These are phyloP conservation scores for Periplaneta americana DNA, from an alignment of 1,140 invertebrate genomes.

Conservation along the genomic window DNA sequence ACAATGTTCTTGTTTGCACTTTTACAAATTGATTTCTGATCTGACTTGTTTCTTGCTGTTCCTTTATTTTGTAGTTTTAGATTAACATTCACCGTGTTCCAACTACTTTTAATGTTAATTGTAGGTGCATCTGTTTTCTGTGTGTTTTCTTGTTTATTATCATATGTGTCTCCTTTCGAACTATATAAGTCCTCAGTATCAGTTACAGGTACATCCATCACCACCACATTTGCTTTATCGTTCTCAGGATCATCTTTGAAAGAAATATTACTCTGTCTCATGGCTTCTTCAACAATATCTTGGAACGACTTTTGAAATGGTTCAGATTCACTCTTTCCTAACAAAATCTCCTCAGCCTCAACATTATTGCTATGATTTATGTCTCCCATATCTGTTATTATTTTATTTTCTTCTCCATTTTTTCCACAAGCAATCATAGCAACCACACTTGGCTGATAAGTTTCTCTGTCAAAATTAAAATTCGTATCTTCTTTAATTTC, in stretches of 20 bases:
- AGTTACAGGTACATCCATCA: neutral
- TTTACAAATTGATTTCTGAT: neutral
- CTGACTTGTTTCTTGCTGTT: neutral
- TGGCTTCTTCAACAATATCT: slow-evolving; percentile 10
- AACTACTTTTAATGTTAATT: neutral
- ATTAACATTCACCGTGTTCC: neutral
- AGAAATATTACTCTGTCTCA: slow-evolving; percentile 6
- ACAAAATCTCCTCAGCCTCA: neutral
- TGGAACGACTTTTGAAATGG: neutral
- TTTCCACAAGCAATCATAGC: neutral
- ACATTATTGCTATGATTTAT: neutral
- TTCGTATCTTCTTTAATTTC: neutral
- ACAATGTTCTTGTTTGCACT: neutral
- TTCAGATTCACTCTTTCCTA: neutral
- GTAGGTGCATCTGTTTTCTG: neutral
- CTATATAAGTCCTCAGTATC: neutral
- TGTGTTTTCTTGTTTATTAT: neutral
- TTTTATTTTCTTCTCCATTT: neutral
- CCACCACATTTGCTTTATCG: neutral
- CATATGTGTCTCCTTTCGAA: neutral
- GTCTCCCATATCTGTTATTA: neutral
- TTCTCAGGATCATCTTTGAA: neutral
- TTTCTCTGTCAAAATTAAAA: neutral
- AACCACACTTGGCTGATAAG: neutral
- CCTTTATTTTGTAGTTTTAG: neutral